These are phyloP conservation scores for Platerodrilus igneus DNA, from an alignment of 2,888 invertebrate genomes.

Conservation along the genomic window DNA sequence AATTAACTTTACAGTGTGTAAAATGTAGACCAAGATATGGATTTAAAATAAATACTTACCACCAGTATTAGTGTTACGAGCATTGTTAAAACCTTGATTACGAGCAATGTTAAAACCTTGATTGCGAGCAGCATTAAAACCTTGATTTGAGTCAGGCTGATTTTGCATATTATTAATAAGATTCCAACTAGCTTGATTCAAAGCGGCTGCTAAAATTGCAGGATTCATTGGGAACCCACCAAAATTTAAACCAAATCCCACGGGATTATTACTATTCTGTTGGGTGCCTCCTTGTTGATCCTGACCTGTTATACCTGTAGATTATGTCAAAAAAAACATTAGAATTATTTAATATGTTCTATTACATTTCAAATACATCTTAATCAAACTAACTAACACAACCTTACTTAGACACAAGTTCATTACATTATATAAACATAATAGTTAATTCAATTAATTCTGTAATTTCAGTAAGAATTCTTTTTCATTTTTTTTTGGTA, in stretches of 20 bases:
- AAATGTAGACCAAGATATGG: conserved; percentile 34
- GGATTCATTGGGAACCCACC: conserved; percentile 71
- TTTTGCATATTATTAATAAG: conserved; percentile 69
- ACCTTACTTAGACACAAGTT: too few relatives aligned
- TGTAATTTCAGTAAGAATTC: too few relatives aligned
- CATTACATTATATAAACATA: too few relatives aligned
- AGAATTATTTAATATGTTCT: too few relatives aligned
- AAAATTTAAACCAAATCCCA: conserved; percentile 60
- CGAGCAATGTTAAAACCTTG: too few relatives aligned
- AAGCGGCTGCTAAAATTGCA: conserved; percentile 78
- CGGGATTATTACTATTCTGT: conserved; percentile 55
- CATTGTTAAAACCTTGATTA: conserved; percentile 44
- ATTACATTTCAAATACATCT: too few relatives aligned
- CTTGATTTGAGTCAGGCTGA: conserved; percentile 58
- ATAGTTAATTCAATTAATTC: too few relatives aligned
- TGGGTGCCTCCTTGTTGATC: conserved; percentile 46
- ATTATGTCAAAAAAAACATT: background rate
- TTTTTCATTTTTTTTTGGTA: too few relatives aligned
- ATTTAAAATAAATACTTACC: conserved; percentile 11
- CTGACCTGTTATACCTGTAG: conserved; percentile 52
- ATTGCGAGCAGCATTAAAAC: too few relatives aligned
- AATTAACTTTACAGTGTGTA: too few relatives aligned
- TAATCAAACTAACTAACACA: too few relatives aligned
- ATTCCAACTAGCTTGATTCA: conserved; percentile 74
- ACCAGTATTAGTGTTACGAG: conserved; percentile 38